Percentiles rank a stretch among this genome's conserved stretches.
These are phyloP conservation scores for Lophotriccus pileatus DNA, from an alignment of 2,797 vertebrate genomes.

Conservation along the genomic window DNA sequence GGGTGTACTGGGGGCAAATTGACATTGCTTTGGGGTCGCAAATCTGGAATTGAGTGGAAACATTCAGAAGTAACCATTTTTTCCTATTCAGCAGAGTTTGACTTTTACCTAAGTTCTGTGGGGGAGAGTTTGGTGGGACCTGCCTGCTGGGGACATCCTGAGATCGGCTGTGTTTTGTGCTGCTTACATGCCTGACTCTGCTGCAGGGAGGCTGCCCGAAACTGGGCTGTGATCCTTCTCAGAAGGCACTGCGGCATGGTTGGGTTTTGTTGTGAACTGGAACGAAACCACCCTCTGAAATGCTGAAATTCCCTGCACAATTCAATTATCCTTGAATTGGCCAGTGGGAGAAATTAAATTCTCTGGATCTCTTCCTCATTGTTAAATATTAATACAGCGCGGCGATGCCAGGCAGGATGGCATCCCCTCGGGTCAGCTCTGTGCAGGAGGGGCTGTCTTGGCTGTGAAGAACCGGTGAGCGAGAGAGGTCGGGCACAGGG, in stretches of 20 bases:
- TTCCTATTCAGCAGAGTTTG: background rate
- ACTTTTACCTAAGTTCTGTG: background rate
- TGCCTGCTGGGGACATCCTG: background rate
- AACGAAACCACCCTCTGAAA: constrained; percentile 10
- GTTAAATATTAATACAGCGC: background rate
- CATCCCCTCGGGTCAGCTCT: background rate
- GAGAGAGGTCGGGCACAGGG: background rate
- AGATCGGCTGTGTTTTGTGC: accelerated
- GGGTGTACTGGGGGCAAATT: background rate
- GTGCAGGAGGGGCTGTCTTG: background rate
- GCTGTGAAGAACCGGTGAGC: background rate
- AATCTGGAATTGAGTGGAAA: background rate
- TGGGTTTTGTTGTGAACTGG: constrained; percentile 8
- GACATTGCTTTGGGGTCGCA: background rate
- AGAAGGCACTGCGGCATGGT: accelerated
- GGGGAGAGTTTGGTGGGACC: background rate
- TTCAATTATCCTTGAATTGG: constrained; percentile 40
- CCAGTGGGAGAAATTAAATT: constrained; percentile 14
- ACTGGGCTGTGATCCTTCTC: background rate
- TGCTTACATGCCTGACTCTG: background rate
- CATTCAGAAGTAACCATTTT: background rate
- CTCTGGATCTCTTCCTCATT: background rate
- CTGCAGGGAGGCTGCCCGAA: background rate
- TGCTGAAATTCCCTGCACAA: background rate
- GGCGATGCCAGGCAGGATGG: background rate